These are phyloP conservation scores for Drosophila pullipes DNA, from an alignment of 2,888 invertebrate genomes.

Conservation along the genomic window DNA sequence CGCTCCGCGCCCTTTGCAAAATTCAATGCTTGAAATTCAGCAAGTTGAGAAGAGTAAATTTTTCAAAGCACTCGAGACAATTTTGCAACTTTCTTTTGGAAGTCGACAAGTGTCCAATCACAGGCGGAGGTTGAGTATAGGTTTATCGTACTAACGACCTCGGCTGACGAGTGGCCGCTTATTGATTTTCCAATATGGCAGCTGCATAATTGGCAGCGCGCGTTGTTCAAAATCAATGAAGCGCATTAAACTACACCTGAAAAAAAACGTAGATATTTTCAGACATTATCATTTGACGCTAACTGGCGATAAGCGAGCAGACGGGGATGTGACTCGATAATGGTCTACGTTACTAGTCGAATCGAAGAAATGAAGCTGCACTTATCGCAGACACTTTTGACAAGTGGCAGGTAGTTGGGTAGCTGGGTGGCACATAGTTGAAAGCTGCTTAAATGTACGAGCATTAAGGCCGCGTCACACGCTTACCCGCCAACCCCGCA, in stretches of 20 bases:
- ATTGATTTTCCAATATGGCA: constrained; percentile 73
- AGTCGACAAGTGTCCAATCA: constrained; percentile 41
- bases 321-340: constrained; percentile 37
- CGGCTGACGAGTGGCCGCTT: constrained; percentile 47
- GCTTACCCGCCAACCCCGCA: constrained; percentile 16
- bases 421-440: constrained; percentile 30
- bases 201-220: constrained; percentile 66
- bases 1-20: constrained; percentile 6
- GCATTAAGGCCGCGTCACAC: constrained; percentile 50
- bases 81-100: constrained; percentile 76
- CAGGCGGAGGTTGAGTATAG: constrained; percentile 11
- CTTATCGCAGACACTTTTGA: constrained; percentile 75
- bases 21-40: constrained; percentile 22
- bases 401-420: constrained; percentile 44
- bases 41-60: constrained; percentile 53
- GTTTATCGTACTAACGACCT: constrained; percentile 64
- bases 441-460: constrained; percentile 55
- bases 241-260: constrained; percentile 38
- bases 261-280: not conserved
- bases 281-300: constrained; percentile 61
- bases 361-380: constrained; percentile 78
- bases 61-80: constrained; percentile 81
- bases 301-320: constrained; percentile 65
- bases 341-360: constrained; percentile 55
- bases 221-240: constrained; percentile 60